These are phyloP conservation scores for Ictidomys tridecemlineatus DNA, from an alignment of 2,113 vertebrate species.

Conservation along the genomic window DNA sequence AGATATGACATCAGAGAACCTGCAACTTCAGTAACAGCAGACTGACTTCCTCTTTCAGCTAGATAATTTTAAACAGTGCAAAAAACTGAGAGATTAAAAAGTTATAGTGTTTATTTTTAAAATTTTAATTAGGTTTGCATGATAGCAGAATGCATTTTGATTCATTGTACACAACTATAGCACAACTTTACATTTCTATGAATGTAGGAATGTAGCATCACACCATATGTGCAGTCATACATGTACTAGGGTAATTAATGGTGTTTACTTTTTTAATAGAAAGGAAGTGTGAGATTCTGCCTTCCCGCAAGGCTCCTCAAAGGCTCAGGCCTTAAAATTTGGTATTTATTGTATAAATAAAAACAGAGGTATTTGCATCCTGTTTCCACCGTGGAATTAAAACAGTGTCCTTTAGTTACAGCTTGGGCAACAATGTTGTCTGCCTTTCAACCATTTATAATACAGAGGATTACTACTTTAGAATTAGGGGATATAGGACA, in stretches of 20 bases:
- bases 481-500: background rate
- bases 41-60: background rate
- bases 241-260: too few species aligned
- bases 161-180: too few species aligned
- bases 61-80: slow-evolving; percentile 43
- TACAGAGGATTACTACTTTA: background rate
- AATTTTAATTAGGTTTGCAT: too few species aligned
- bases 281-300: slow-evolving; percentile 18
- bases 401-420: slow-evolving; percentile 6
- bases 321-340: slow-evolving; percentile 34
- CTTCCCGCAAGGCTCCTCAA: background rate
- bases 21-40: background rate
- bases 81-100: slow-evolving; percentile 41
- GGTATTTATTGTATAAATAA: background rate
- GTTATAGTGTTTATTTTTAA: slow-evolving; percentile 65
- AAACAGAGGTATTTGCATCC: slow-evolving; percentile 14
- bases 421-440: background rate
- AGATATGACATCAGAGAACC: background rate
- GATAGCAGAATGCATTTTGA: too few species aligned
- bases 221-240: too few species aligned
- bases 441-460: background rate
- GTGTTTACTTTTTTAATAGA: slow-evolving; percentile 74
- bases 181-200: too few species aligned
- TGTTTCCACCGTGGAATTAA: background rate
- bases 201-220: too few species aligned